Base-by-base conservation (phyloP, 64 coral and sea anemone species). In the Cladopsammia gracilis region DNA sequence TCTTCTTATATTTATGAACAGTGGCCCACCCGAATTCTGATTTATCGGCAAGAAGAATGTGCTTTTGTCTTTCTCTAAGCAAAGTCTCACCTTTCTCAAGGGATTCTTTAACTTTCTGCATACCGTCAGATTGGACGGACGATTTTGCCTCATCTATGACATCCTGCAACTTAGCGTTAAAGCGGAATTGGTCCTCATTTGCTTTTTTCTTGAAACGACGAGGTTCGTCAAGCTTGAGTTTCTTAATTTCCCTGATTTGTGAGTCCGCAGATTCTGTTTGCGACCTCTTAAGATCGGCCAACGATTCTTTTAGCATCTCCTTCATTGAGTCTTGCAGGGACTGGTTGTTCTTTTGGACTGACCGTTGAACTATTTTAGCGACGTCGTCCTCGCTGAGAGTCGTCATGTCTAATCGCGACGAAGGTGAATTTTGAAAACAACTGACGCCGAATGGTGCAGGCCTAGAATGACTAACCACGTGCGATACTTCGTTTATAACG, bases 31-130 rank as follows among this genome's bases (percentile, higher is more conserved):
- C 54, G 45, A 9, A 73, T 4, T 61, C 19, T 18, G 90, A 92
- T 73, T 92, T 92, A 15, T 92, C 65, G 22, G 79, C 90, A 0
- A 92, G 64, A 26, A 85, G 79, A 75, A 92, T 85, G n/a, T 91
- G 62, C 2, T 81, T 92, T 25, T 81, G 34, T 34, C 34, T 34
- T 34, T 34, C 34, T 34, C 34, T 1, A 34, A 75, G 5, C 61
- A 71, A 43, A 14, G 20, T 73, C 85, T 87, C 66, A 87, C 85
- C 85, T 72, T 87, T 60, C 12, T 87, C 5, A 0, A 72, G 22
- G 7, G 10, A 23, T 0, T 72, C 70, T 45, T 34, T 34, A n/a
- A 34, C 2, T 34, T 34, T 34, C 34, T 34, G 2, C 34, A 34
- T 1, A 34, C 34, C 22, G 18, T 23, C 9, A 7, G 0, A 7